phyloP scores from a whole-genome alignment of 2,888 invertebrate genomes.

The Cephus runcator region DNA sequence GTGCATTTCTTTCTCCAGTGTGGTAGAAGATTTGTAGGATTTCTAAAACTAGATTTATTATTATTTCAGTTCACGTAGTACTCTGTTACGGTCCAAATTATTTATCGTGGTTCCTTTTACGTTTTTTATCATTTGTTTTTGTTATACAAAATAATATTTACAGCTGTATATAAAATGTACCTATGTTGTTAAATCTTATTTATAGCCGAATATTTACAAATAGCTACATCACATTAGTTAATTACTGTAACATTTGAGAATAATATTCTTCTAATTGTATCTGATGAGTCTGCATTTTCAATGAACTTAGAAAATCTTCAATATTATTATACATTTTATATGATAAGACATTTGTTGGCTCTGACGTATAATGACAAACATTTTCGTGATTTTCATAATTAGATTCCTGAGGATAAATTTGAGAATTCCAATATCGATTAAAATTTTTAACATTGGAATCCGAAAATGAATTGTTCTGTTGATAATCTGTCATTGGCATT shows the following conservation, averaged over 20 bases:
- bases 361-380: not conserved
- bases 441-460: not conserved
- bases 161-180: not conserved
- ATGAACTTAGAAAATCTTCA: conserved; percentile 45
- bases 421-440: not conserved
- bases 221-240: not conserved
- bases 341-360: not conserved
- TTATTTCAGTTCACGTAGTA: not conserved
- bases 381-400: not conserved
- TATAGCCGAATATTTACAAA: not conserved
- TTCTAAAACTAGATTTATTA: not conserved
- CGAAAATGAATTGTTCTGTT: not conserved
- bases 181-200: not conserved
- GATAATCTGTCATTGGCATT: not conserved
- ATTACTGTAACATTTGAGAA: conserved; percentile 35
- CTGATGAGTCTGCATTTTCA: conserved; percentile 46
- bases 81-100: not conserved
- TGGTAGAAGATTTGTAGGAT: not conserved
- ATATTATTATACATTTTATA: conserved; percentile 25
- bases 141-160: not conserved
- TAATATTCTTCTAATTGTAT: conserved; percentile 51
- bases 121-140: not conserved
- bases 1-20: not conserved
- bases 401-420: not conserved
- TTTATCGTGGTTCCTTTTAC: not conserved